Base-by-base conservation (phyloP, 2,113 vertebrate genomes). In the Otus sunia region DNA sequence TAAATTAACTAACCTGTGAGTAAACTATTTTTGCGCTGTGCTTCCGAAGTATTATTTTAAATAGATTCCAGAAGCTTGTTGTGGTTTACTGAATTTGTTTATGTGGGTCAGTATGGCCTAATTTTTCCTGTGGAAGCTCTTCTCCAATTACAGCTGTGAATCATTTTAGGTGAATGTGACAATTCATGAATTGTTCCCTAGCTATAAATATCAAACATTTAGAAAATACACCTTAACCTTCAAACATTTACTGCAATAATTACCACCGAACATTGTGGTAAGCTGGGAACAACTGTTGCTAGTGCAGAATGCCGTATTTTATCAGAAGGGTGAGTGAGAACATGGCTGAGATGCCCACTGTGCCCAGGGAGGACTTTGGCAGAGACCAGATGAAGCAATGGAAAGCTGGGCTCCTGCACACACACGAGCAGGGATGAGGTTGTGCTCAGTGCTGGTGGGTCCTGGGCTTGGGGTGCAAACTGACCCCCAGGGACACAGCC, bases 1-100 rank as follows among this genome's bases (percentile, higher is more conserved):
- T 73, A 27, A 66, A 15, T 67, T 87, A 71, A 78, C 41, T 62
- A 84, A 89, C 26, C 36, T 32, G 32, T 41, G 56, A 59, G 67
- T 64, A 47, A 75, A 63, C 49, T 83, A 64, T 58, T 39, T 88
- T 88, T 91, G 52, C 5, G 5, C 56, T 63, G 15, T 58, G 63
- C 69, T 88, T 11, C 43, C 23, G 13, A 75, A 77, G 23, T 49
- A 37, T n/a, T 32, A 11, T 72, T 92, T 79, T 64, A 74, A 92
- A 75, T 52, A 68, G 73, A 52, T 74, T 80, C 49, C n/a, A 68
- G 15, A 66, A 56, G 59, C 43, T 66, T 95, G 69, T 64, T 87
- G 23, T 90, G 74, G 17, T 67, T 92, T 91, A 71, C 72, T 58
- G 53, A 59, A 55, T 73, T 93, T 91, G 22, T 91, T 94, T 97